Percentiles rank a stretch among this genome's conserved stretches.
These are phyloP conservation scores for Rousettus madagascariensis DNA, from an alignment of 2,797 vertebrate species.

Conservation along the genomic window DNA sequence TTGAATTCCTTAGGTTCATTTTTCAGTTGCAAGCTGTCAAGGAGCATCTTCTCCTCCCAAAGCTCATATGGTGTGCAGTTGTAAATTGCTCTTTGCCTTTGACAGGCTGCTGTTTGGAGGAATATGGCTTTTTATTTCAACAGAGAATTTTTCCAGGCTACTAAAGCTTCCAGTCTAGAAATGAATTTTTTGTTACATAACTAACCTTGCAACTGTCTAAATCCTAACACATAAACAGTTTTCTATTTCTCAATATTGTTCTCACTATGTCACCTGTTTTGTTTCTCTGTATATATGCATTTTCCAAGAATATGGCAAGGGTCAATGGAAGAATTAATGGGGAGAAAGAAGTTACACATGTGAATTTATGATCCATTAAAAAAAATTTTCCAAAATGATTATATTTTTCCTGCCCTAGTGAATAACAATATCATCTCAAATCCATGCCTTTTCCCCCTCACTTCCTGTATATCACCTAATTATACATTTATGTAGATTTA, in stretches of 20 bases:
- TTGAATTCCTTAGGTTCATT: neutral
- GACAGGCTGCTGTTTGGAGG: neutral
- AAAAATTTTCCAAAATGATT: slow-evolving; percentile 18
- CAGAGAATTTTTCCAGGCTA: slow-evolving; percentile 40
- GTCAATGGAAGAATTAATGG: neutral
- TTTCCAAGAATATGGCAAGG: neutral
- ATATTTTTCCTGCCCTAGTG: neutral
- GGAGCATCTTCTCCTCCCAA: neutral
- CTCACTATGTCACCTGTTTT: slow-evolving; percentile 19
- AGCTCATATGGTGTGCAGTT: neutral
- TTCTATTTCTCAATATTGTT: slow-evolving; percentile 46
- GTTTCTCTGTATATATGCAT: neutral
- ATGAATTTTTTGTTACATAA: slow-evolving; percentile 52
- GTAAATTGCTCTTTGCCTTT: slow-evolving; percentile 39
- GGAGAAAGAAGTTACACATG: neutral
- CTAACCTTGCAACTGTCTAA: slow-evolving; percentile 53
- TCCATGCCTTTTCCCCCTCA: neutral
- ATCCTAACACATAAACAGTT: slow-evolving; percentile 29
- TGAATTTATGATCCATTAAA: slow-evolving; percentile 39
- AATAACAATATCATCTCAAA: neutral
- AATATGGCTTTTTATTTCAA: slow-evolving; percentile 47
- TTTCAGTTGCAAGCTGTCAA: slow-evolving; percentile 15
- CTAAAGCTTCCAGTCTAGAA: slow-evolving; percentile 53
- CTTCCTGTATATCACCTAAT: neutral
- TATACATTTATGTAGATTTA: neutral